Evolutionary conservation across 2,888 invertebrate genomes (phyloP), one percentile per base, ranked within the genome.

Genomic region (Ypsolopha scabrella): DNA sequence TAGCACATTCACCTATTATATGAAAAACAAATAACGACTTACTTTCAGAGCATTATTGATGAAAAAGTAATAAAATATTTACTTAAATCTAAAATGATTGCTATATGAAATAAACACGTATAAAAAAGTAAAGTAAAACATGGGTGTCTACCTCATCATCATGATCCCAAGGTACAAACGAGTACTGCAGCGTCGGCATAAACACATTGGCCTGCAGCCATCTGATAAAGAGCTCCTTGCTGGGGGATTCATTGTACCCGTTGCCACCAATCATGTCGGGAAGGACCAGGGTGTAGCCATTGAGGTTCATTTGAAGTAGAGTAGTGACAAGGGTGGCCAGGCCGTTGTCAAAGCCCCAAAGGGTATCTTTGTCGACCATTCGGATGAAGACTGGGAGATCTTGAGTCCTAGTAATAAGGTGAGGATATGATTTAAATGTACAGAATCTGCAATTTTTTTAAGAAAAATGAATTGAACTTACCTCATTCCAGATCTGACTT

Each of bases 191-290:
- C 0, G 90, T 77, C 0, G 95, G 94, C 90, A 96, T 92, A 65
- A 94, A 94, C 1, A 90, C 89, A 55, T 92, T 93, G 0, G 92
- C 90, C 66, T 94, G 92, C 38, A 93, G 77, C 95, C 95, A 95
- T 48, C 95, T 83, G 35, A 94, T 87, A 65, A 91, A 93, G 54
- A 93, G 72, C 65, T 92, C 92, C 60, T 89, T 89, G 54, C 83
- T 82, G 0, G 90, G 85, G 0, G 64, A 65, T 37, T 80, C 88
- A 46, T 87, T 82, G 68, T 91, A 91, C 0, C 89, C 90, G 58
- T 91, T 92, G 1, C 92, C 92, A 1, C 91, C 92, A 48, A 92
- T 90, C 92, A 94, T 94, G 67, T 95, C 94, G 0, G 95, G 94
- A 38, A 95, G 72, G 13, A 94, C 91, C 60, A 90, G 88, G 0